phyloP scores from a whole-genome alignment of 37 sponge, comb jelly and placozoan species.

The Halisarca cf. caerulea region DNA sequence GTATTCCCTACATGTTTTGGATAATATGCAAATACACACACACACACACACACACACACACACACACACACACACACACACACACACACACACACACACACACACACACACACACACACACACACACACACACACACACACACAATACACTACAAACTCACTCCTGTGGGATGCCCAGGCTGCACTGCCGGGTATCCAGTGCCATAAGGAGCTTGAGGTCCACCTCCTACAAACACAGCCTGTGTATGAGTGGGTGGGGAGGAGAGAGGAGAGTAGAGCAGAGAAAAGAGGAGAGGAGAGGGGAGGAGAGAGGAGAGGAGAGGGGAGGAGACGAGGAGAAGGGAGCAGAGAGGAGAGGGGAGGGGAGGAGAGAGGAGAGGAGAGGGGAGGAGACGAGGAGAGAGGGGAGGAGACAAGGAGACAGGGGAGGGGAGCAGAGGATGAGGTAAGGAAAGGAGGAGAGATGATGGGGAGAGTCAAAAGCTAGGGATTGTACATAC shows the following conservation, averaged over 20 bases:
- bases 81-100: conserved; percentile 22
- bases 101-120: neutral
- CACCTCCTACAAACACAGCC: no score
- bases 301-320: neutral
- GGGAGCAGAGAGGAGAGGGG: neutral
- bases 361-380: neutral
- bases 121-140: neutral
- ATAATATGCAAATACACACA: conserved; percentile 18
- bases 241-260: neutral
- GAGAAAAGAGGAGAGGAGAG: neutral
- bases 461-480: neutral
- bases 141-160: neutral
- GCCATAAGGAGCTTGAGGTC: no score
- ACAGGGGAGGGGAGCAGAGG: neutral
- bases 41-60: conserved; percentile 31
- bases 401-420: no score
- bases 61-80: conserved; percentile 30
- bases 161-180: no score
- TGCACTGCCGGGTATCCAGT: no score
- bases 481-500: neutral
- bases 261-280: neutral
- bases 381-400: neutral
- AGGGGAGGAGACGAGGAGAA: neutral
- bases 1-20: no score
- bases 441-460: neutral